These are phyloP conservation scores for human DNA, from an alignment of 2,113 vertebrate species.

Conservation along the genomic window GRCh38 chr5:148364001-148364500, in stretches of 20 bases:
- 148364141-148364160: background rate
- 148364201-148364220: background rate
- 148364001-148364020: slow-evolving; percentile 68
- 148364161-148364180: background rate
- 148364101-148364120: background rate
- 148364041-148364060: slow-evolving; percentile 57
- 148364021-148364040: accelerated
- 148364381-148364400: background rate
- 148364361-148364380: background rate
- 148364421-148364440: background rate
- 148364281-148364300: background rate
- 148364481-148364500: background rate
- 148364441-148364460: background rate
- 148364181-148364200: background rate
- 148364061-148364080: background rate
- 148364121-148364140: background rate
- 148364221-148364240: background rate
- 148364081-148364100: background rate
- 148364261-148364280: background rate
- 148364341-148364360: background rate
- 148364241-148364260: background rate
- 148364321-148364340: background rate
- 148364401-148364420: background rate
- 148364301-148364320: background rate
- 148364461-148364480: background rate